A percentile compares a stretch with the other conserved stretches of the same genome.
These are phyloP conservation scores for Tauraco hartlaubi DNA, from an alignment of 2,797 vertebrate species.

Conservation along the genomic window DNA sequence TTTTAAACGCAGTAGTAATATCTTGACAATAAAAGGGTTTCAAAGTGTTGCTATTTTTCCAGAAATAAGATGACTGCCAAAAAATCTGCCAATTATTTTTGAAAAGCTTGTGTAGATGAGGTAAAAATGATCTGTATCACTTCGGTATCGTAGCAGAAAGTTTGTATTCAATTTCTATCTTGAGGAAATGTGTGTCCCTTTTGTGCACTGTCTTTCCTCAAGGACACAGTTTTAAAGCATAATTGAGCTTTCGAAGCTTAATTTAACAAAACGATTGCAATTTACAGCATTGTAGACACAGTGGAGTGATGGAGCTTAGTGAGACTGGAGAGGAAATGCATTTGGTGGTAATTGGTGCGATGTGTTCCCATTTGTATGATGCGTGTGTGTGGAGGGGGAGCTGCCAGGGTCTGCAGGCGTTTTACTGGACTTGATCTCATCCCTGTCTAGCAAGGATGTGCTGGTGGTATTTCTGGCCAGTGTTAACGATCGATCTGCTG, in stretches of 20 bases:
- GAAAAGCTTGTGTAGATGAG: neutral
- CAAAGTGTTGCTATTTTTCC: neutral
- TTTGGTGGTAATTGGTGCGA: neutral
- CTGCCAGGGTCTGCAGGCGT: neutral
- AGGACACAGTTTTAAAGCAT: neutral
- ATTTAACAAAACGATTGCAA: neutral
- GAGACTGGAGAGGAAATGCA: neutral
- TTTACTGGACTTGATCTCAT: neutral
- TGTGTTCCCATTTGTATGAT: neutral
- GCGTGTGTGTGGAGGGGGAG: fast-evolving
- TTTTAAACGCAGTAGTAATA: neutral
- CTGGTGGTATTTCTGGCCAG: neutral
- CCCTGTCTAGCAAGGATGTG: neutral
- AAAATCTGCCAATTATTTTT: neutral
- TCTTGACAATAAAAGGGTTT: neutral
- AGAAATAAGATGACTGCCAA: neutral
- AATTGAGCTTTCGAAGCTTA: neutral
- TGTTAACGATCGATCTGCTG: fast-evolving
- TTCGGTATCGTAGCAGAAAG: neutral
- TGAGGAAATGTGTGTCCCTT: neutral
- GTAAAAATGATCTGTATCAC: neutral
- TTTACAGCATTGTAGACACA: neutral
- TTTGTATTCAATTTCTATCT: neutral
- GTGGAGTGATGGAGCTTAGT: neutral
- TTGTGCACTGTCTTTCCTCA: neutral